Evolutionary conservation across 2,113 vertebrate species (phyloP), one percentile per base, ranked within the genome.

Genomic region (Ageneiosus marmoratus): DNA sequence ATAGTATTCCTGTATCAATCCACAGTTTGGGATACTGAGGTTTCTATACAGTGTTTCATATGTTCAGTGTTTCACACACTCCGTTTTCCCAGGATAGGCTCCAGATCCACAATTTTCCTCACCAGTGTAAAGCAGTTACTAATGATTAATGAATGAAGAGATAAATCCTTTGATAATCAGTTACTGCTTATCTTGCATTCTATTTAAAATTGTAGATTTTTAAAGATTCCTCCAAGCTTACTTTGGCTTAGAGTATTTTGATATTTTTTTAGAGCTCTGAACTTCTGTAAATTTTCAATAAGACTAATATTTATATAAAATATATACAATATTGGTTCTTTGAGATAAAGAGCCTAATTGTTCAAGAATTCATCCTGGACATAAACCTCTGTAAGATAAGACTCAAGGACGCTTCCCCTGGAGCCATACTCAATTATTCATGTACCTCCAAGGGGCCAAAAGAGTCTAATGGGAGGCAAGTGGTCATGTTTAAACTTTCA

Each of bases 401-500:
- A 72, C 80, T 76, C 55, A 67, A 27, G n/a, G 56, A 41, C 11
- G 65, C 74, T 70, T 83, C 46, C 16, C 56, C 41, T 79, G 51
- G 69, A 82, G 18, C 65, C 80, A 16, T n/a, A 76, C 32, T 87
- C 50, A 87, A 85, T 87, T 83, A 87, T 87, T 85, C 5, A 87
- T 80, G 69, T 81, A 80, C 41, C 56, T 75, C 83, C 65, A 69
- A 67, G 58, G 50, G 69, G 80, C 20, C 69, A 53, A 75, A 76
- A 83, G 80, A 70, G 60, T 32, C 58, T 83, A 82, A 87, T 76
- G 76, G 82, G 80, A 77, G 73, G 63, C 81, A 73, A 80, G 46
- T 70, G 80, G 62, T 79, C 80, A 80, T 87, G 50, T 85, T 88
- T 75, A 87, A 86, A 74, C 22, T 82, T 82, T 87, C 72, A 86